A percentile compares a stretch with the other conserved stretches of the same genome.
Conservation (phyloP, 2,797 vertebrate genomes). For the Anguilla megastoma region DNA sequence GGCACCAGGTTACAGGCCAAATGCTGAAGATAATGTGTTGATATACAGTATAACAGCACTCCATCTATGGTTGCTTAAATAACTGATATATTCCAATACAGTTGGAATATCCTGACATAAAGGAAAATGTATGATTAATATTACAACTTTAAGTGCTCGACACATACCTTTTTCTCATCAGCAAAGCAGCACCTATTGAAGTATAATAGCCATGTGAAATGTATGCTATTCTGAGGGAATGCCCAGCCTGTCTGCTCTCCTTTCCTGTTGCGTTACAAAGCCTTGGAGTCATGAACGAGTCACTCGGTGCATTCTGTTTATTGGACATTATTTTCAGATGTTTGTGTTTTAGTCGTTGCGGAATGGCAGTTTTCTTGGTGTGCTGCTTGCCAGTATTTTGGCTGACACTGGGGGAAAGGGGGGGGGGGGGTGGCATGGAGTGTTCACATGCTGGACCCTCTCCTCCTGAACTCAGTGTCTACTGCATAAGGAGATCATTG, state of each 20-base stretch:
- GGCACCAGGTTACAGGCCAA: no score
- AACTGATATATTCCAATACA: neutral
- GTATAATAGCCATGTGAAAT: neutral
- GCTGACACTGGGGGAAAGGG: neutral
- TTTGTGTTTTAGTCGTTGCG: neutral
- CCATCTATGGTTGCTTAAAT: no score
- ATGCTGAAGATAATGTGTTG: no score
- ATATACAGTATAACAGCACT: neutral
- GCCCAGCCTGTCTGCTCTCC: neutral
- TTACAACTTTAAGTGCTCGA: neutral
- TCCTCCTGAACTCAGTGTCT: neutral
- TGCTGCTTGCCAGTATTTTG: neutral
- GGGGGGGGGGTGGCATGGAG: neutral
- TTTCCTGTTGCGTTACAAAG: neutral
- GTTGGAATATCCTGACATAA: neutral
- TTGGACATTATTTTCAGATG: neutral
- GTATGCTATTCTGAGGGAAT: neutral
- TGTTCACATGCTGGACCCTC: neutral
- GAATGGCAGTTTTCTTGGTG: neutral
- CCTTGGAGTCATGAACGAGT: neutral
- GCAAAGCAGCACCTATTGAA: neutral
- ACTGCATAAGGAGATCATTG: slow-evolving; percentile 4
- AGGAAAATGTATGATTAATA: neutral
- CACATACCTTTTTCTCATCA: neutral
- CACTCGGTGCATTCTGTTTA: neutral